phyloP scores from a whole-genome alignment of 2,888 invertebrate species.

The Melangyna quadrimaculata region DNA sequence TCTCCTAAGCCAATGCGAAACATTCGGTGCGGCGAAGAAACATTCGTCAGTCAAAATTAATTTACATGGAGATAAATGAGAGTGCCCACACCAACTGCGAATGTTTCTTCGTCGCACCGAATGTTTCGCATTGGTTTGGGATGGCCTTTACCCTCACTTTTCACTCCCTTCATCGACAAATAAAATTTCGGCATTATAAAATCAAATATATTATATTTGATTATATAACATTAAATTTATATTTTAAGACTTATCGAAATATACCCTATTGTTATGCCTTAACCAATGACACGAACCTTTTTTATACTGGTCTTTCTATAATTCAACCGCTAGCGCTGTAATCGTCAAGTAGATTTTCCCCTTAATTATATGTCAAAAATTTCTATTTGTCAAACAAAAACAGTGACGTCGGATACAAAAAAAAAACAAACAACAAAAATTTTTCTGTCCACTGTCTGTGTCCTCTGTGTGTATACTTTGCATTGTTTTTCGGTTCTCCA shows the following conservation, averaged over 20 bases:
- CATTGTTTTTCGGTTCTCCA: not conserved
- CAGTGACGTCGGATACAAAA: conserved; percentile 43
- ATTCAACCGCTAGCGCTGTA: not conserved
- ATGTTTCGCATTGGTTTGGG: too few species aligned
- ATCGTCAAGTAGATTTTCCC: not conserved
- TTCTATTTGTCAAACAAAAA: conserved; percentile 8
- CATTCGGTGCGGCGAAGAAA: too few species aligned
- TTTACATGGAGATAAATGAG: too few species aligned
- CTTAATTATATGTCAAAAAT: not conserved
- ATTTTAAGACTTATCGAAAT: not conserved
- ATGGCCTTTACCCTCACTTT: too few species aligned
- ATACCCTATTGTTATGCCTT: not conserved
- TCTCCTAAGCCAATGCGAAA: too few species aligned
- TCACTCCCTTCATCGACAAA: too few species aligned
- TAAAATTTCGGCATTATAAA: too few species aligned
- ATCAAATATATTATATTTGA: too few species aligned
- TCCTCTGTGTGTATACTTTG: not conserved
- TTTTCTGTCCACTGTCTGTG: not conserved
- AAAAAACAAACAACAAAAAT: conserved; percentile 47
- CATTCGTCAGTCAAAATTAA: too few species aligned
- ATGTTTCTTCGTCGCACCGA: too few species aligned
- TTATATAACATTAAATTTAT: too few species aligned
- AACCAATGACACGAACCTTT: conserved; percentile 3
- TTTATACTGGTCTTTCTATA: not conserved
- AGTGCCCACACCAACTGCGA: too few species aligned